Evolutionary conservation across 2,797 vertebrate species (phyloP), one percentile per base, ranked within the genome.

Genomic region (Furcifer pardalis): DNA sequence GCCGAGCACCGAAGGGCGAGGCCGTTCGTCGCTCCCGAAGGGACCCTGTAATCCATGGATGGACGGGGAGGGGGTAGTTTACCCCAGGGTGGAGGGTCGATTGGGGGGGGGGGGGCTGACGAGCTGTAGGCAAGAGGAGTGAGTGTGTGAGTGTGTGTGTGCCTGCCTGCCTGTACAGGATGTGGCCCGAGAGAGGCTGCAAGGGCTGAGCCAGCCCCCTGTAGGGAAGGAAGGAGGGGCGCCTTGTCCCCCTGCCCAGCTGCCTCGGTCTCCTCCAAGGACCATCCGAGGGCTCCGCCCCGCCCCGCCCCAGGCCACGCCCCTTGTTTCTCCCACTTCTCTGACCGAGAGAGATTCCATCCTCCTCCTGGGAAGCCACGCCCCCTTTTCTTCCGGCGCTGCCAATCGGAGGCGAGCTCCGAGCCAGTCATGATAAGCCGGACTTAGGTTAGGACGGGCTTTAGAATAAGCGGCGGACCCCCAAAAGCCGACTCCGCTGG

Each of bases 31-130:
- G 89, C 92, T 83, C 90, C 93, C 77, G 89, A 87, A 90, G 88
- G 89, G 37, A 88, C 88, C 90, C 92, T 81, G 91, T 80, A 86
- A 85, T 88, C 95, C 95, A 94, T 94, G 89, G 88, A 83, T 88
- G 87, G 60, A 79, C 76, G 87, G 75, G 88, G 66, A 62, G 77
- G 88, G 84, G 79, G 71, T 80, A 63, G 85, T 69, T 82, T 86
- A 85, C 79, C 84, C 42, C 21, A 5, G 52, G 88, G 59, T 30
- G 63, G 77, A 79, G 88, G 86, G 82, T 77, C 71, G 2, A 1
- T 19, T 46, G 7, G 46, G 44, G 27, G 30, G n/a, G 40, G 19
- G 91, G 80, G n/a, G 87, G 85, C 66, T 35, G 83, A 15, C 5
- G 32, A 17, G 8, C 84, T 56, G 88, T 59, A 80, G 71, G 12